Base-by-base conservation (phyloP, 1,140 invertebrate genomes). In the Brachionus calyciflorus region DNA sequence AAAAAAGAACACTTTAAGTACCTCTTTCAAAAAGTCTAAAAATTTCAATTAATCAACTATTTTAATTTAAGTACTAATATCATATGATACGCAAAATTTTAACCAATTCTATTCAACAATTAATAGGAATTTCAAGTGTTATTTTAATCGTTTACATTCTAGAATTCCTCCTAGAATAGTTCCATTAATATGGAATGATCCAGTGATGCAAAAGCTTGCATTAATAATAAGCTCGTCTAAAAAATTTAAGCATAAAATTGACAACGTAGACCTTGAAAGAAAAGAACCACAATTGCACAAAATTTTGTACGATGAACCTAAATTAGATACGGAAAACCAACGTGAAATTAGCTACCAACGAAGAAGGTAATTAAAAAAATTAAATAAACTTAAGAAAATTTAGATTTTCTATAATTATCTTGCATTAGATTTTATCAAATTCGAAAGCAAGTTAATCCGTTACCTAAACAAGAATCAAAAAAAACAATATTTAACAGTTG, bases 131-230 rank as follows among this genome's bases (percentile, higher is more conserved):
- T 28, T 73, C 12, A 73, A 73, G 28, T 40, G 40, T 41, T 73
- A 73, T 55, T 24, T 73, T 19, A 46, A 73, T 21, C 19, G 24
- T 12, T 37, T 73, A 21, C 46, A 73, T 24, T 55, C 46, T 2
- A 28, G 69, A 33, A 73, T 73, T 26, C 69, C 69, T 26, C 19
- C 37, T 7, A 37, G 46, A 73, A 73, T 73, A 24, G 21, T 73
- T 5, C 69, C 69, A 5, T 41, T 73, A 49, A 73, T 73, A 37
- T 73, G 69, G 69, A 73, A 73, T 24, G 69, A 73, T 14, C 69
- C 69, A 12, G 69, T 73, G 3, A 73, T 73, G 44, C 69, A 73
- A 55, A 73, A 73, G 33, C 19, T 73, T 14, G 69, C 69, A 10
- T 37, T 51, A 28, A 19, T 73, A 5, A 30, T 73, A 51, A 73